Base-by-base conservation (phyloP, 2,113 vertebrate genomes). In the Gnathonemus longibarbis region DNA sequence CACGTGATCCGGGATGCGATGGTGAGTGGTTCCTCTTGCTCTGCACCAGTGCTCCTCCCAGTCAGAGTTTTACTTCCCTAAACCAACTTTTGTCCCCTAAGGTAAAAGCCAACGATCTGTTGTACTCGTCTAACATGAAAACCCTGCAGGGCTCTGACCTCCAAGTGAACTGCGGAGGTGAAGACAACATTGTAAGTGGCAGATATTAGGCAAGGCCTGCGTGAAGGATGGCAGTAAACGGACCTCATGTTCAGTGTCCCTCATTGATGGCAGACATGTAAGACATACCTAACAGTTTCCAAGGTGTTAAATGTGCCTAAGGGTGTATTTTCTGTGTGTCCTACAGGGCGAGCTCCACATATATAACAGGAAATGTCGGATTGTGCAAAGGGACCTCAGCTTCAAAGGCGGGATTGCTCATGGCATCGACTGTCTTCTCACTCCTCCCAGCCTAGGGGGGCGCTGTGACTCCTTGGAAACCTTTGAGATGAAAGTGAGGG, bases 351-450 rank as follows among this genome's bases (percentile, higher is more conserved):
- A 96, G 0, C 95, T 99, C 89, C 97, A 97, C 88, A 92, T 99
- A 21, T 97, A 97, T 0, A 91, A 94, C 0, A 94, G 94, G 8
- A 94, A 49, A 11, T 99, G 98, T 90, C 96, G 93, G 52, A 96
- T 99, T 13, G 89, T 96, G 49, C 96, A 98, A 93, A 94, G 97
- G 88, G 95, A 97, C 90, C 94, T 99, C 4, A 15, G 95, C 27
- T 99, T 99, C 0, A 95, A 94, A 0, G 91, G 93, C 0, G 98
- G 98, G 0, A 89, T 98, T 0, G 96, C 97, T 56, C 98, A 98
- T 0, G 98, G 98, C 19, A 98, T 99, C 10, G 87, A 97, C 96
- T 99, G 98, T 92, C 93, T 99, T 88, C 94, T 99, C 93, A 94
- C 91, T 0, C 97, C 98, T 52, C 97, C 97, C 89, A 97, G 95